These are phyloP conservation scores for Colostygia pectinataria DNA, from an alignment of 2,888 invertebrate species.

Conservation along the genomic window DNA sequence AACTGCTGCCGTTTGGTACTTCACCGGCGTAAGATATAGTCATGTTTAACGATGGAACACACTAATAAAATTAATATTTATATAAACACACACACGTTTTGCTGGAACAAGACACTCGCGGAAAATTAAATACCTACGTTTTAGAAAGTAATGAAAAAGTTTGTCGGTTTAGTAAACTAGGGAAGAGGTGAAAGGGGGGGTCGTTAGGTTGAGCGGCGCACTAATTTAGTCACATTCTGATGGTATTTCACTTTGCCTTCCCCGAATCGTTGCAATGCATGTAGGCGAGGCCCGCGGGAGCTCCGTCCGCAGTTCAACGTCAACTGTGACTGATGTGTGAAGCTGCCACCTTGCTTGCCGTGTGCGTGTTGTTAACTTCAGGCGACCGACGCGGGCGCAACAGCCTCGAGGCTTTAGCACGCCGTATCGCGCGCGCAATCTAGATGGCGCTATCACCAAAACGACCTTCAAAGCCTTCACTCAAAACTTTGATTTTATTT, in stretches of 20 bases:
- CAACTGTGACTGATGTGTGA: constrained; percentile 63
- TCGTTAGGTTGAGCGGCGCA: constrained; percentile 60
- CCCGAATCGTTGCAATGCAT: constrained; percentile 56
- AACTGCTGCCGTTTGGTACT: constrained; percentile 95
- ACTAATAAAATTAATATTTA: constrained; percentile 72
- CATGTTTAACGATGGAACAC: constrained; percentile 83
- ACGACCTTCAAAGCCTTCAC: background rate
- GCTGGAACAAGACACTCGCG: constrained; percentile 74
- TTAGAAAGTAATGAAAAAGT: constrained; percentile 78
- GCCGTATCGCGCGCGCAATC: background rate
- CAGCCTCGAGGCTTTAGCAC: constrained; percentile 4
- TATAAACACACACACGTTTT: constrained; percentile 77
- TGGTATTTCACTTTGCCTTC: constrained; percentile 64
- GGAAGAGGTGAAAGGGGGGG: constrained; percentile 66
- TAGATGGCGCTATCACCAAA: constrained; percentile 17
- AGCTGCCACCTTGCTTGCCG: background rate
- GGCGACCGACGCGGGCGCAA: constrained; percentile 15
- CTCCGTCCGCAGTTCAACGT: constrained; percentile 60
- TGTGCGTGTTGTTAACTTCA: constrained; percentile 9
- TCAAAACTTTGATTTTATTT: too few relatives aligned
- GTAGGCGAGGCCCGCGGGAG: constrained; percentile 53
- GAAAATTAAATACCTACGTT: constrained; percentile 78
- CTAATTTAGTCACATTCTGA: constrained; percentile 77
- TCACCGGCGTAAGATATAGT: constrained; percentile 95
- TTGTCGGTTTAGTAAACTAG: constrained; percentile 58